phyloP scores from a whole-genome alignment of 2,797 vertebrate species.

The Bufotes viridis region DNA sequence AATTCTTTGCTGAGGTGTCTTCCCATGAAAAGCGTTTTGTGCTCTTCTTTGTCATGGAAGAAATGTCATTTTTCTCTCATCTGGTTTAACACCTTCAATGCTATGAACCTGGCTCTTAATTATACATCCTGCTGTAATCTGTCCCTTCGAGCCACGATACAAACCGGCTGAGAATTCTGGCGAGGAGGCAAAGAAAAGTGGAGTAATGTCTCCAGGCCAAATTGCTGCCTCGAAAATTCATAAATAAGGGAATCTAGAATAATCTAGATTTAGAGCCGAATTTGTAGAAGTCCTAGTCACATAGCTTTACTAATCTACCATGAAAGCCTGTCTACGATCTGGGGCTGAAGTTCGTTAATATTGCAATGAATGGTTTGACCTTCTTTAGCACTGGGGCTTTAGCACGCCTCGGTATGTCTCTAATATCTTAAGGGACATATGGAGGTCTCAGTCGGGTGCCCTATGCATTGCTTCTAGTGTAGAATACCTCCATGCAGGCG shows the following conservation, averaged over 20 bases:
- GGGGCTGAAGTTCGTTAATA: no score
- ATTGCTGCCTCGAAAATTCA: background rate
- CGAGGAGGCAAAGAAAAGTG: background rate
- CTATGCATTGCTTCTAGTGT: no score
- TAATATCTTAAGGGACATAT: no score
- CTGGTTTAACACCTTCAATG: constrained; percentile 54
- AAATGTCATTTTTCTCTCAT: constrained; percentile 75
- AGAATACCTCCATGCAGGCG: no score
- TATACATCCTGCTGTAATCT: constrained; percentile 10
- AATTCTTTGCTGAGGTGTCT: constrained; percentile 75
- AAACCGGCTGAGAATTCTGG: constrained; percentile 10
- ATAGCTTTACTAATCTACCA: background rate
- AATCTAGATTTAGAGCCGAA: no score
- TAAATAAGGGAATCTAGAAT: background rate
- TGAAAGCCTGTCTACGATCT: background rate
- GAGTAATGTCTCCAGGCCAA: constrained; percentile 26
- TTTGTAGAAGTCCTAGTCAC: background rate
- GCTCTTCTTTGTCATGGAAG: constrained; percentile 74
- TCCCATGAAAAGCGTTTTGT: constrained; percentile 71
- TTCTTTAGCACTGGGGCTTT: no score
- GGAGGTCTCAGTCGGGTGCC: no score
- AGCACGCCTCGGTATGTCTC: no score
- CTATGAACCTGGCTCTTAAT: constrained; percentile 23
- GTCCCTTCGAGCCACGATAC: constrained; percentile 13
- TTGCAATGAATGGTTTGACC: no score